Conservation (phyloP, 2,797 vertebrate genomes). For the Anabas testudineus region DNA sequence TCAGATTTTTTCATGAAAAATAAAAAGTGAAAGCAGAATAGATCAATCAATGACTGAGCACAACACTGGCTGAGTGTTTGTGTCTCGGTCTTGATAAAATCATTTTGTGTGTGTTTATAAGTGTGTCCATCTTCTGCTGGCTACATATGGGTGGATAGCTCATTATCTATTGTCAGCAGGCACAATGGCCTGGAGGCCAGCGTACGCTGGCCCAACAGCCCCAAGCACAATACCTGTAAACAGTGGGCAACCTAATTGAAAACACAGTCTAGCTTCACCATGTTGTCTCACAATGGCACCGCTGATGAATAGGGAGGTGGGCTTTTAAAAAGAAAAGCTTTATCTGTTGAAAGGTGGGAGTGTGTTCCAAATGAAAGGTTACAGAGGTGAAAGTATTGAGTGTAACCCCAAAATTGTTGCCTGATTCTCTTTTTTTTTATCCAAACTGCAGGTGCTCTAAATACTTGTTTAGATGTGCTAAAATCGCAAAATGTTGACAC, state of each 20-base stretch:
- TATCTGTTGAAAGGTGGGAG: slow-evolving; percentile 80
- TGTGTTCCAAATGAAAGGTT: slow-evolving; percentile 70
- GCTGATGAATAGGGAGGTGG: slow-evolving; percentile 85
- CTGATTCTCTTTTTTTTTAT: not conserved
- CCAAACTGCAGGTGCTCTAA: slow-evolving; percentile 39
- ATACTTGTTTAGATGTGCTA: not conserved
- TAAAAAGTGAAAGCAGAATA: slow-evolving; percentile 40
- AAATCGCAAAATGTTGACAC: not conserved
- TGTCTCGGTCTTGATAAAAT: slow-evolving; percentile 44
- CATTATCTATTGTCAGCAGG: slow-evolving; percentile 94
- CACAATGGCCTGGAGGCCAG: slow-evolving; percentile 88
- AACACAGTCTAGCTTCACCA: slow-evolving; percentile 85
- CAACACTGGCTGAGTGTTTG: slow-evolving; percentile 43
- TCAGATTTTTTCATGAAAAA: slow-evolving; percentile 34
- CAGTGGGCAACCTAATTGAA: slow-evolving; percentile 90
- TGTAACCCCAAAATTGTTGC: slow-evolving; percentile 24
- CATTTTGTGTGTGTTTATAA: slow-evolving; percentile 61
- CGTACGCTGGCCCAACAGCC: slow-evolving; percentile 75
- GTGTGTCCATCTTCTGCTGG: slow-evolving; percentile 85
- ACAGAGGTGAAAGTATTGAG: slow-evolving; percentile 17
- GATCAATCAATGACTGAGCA: slow-evolving; percentile 77
- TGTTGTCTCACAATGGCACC: slow-evolving; percentile 87
- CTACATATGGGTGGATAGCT: slow-evolving; percentile 89
- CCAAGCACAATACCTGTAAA: slow-evolving; percentile 87
- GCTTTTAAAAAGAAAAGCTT: slow-evolving; percentile 80